A percentile compares a stretch with the other conserved stretches of the same genome.
These are phyloP conservation scores for Catocala fraxini DNA, from an alignment of 2,888 invertebrate genomes.

Conservation along the genomic window DNA sequence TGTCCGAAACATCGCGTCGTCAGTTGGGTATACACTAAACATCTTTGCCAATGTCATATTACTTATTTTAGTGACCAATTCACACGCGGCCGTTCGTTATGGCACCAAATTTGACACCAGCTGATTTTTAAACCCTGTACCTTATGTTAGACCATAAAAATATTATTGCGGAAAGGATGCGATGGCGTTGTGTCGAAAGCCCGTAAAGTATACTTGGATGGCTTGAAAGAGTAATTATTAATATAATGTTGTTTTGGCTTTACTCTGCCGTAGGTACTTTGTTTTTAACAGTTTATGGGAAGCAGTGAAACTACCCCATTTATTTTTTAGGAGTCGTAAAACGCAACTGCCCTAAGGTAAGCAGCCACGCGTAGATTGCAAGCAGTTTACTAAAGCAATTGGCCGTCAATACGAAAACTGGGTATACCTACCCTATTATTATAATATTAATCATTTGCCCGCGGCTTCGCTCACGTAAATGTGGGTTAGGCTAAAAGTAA, in stretches of 20 bases:
- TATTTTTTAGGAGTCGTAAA: neutral
- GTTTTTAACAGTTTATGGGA: neutral
- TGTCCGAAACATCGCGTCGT: neutral
- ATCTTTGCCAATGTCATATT: slow-evolving; percentile 32
- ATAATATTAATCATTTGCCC: too few relatives aligned
- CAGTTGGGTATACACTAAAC: slow-evolving; percentile 24
- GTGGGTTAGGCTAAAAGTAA: too few relatives aligned
- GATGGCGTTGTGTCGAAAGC: neutral
- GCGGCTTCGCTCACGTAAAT: too few relatives aligned
- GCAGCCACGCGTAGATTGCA: too few relatives aligned
- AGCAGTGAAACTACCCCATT: neutral
- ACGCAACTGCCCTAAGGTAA: too few relatives aligned
- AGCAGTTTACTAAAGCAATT: too few relatives aligned
- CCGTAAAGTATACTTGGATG: slow-evolving; percentile 8
- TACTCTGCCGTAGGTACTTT: neutral
- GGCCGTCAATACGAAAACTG: too few relatives aligned
- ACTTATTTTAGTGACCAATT: slow-evolving; percentile 58
- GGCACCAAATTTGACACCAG: slow-evolving; percentile 48
- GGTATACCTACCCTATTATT: too few relatives aligned
- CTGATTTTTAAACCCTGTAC: slow-evolving; percentile 23
- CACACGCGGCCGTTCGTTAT: slow-evolving; percentile 48
- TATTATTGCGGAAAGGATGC: slow-evolving; percentile 14
- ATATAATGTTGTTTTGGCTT: slow-evolving; percentile 1
- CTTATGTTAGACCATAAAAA: slow-evolving; percentile 35
- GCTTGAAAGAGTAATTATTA: slow-evolving; percentile 1